A percentile compares a stretch with the other conserved stretches of the same genome.
These are phyloP conservation scores for Vesta saturnalis DNA, from an alignment of 2,888 invertebrate genomes.

Conservation along the genomic window DNA sequence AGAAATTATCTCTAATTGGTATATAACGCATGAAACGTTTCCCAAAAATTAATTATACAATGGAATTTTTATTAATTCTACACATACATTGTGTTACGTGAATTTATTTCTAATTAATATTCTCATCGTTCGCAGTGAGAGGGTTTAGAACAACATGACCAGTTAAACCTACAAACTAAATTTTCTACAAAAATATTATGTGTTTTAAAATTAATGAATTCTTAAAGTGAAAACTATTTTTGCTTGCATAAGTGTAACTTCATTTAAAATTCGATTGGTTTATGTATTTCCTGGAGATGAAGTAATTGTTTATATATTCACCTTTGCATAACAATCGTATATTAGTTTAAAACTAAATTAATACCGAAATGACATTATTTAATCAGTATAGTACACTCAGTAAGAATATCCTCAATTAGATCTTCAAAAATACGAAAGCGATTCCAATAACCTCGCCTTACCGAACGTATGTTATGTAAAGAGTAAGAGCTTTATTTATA, in stretches of 20 bases:
- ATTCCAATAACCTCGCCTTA: not conserved
- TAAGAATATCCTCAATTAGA: not conserved
- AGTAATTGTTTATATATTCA: conserved; percentile 1
- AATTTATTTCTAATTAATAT: conserved; percentile 13
- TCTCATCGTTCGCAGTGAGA: not conserved
- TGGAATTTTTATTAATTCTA: conserved; percentile 7
- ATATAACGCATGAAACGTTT: not conserved
- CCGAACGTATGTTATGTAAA: not conserved
- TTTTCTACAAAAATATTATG: not conserved
- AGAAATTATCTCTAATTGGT: not conserved
- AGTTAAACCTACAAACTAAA: not conserved
- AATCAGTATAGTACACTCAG: not conserved
- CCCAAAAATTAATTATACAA: not conserved
- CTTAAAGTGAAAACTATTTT: not conserved
- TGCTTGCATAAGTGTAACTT: not conserved
- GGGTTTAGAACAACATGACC: not conserved
- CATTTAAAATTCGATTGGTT: conserved; percentile 1
- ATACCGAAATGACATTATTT: not conserved
- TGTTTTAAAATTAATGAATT: not conserved
- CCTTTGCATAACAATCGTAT: not conserved
- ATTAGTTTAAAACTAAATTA: not conserved
- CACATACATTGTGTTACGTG: not conserved
- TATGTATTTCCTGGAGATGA: not conserved
- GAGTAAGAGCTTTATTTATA: not conserved
- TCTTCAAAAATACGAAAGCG: not conserved